Conservation (phyloP, 2,113 vertebrate species). For the Onychostruthus taczanowskii region DNA sequence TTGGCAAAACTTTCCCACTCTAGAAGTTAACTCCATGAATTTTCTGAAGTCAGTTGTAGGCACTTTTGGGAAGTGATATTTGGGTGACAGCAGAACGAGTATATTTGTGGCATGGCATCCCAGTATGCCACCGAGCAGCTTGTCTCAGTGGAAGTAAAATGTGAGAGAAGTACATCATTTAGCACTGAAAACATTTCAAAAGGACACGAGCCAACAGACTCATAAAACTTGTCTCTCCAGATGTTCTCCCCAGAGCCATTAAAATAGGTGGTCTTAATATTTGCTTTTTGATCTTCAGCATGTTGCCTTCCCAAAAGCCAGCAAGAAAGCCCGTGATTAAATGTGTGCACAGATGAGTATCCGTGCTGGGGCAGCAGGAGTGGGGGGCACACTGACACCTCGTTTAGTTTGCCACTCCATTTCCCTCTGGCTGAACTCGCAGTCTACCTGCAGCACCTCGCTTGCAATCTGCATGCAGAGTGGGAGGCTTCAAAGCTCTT, state of each 20-base stretch:
- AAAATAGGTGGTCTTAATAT: constrained; percentile 41
- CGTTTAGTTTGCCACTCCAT: neutral
- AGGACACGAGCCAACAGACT: constrained; percentile 36
- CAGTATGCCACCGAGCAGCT: neutral
- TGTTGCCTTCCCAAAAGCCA: neutral
- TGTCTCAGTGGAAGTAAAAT: constrained; percentile 20
- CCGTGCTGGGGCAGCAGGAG: neutral
- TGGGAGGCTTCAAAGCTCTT: constrained; percentile 9
- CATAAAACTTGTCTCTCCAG: constrained; percentile 51
- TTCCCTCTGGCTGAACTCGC: neutral
- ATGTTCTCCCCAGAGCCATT: constrained; percentile 47
- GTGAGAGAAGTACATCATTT: constrained; percentile 26
- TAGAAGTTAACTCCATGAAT: constrained; percentile 5
- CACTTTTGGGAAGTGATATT: constrained; percentile 39
- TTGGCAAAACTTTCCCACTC: neutral
- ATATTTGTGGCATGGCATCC: neutral
- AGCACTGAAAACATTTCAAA: constrained; percentile 51
- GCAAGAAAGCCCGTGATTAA: neutral
- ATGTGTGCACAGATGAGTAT: neutral
- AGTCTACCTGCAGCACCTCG: neutral
- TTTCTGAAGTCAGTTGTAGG: neutral
- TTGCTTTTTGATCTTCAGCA: constrained; percentile 34
- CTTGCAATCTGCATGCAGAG: neutral
- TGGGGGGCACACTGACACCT: neutral
- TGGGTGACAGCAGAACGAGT: constrained; percentile 27